These are phyloP conservation scores for Rhynchophorus ferrugineus DNA, from an alignment of 1,140 invertebrate species.

Conservation along the genomic window DNA sequence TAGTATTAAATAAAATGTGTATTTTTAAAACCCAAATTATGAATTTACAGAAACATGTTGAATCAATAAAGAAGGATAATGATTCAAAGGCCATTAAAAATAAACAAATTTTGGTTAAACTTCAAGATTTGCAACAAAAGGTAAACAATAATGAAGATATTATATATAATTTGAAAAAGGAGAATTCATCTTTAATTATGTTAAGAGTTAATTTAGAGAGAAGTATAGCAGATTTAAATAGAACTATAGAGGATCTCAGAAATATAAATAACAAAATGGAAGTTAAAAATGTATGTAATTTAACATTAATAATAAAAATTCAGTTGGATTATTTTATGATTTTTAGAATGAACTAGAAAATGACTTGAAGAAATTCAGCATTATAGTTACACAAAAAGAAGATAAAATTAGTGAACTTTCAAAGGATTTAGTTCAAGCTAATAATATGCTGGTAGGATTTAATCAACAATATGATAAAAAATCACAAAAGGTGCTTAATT, in stretches of 20 bases:
- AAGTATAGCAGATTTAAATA: slow-evolving; percentile 18
- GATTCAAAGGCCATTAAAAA: slow-evolving; percentile 16
- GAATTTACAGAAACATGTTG: slow-evolving; percentile 13
- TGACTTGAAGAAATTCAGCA: slow-evolving; percentile 31
- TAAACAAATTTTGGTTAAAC: slow-evolving; percentile 13
- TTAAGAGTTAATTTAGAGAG: slow-evolving; percentile 18
- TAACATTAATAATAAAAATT: background rate
- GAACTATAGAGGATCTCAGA: slow-evolving; percentile 11
- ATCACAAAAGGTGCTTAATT: slow-evolving; percentile 30
- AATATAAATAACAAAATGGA: slow-evolving; percentile 10
- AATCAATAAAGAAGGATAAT: slow-evolving; percentile 20
- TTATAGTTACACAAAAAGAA: slow-evolving; percentile 32
- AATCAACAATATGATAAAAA: slow-evolving; percentile 32
- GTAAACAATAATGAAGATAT: slow-evolving; percentile 7
- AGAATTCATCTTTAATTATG: slow-evolving; percentile 17
- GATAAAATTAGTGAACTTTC: slow-evolving; percentile 32
- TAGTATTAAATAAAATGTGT: slow-evolving; percentile 13
- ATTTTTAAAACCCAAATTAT: slow-evolving; percentile 10
- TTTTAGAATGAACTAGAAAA: slow-evolving; percentile 28
- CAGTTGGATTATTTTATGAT: background rate
- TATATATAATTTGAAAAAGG: slow-evolving; percentile 20
- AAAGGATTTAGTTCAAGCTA: slow-evolving; percentile 35
- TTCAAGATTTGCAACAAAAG: slow-evolving; percentile 21
- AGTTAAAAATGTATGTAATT: slow-evolving; percentile 20
- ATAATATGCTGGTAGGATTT: slow-evolving; percentile 34